Evolutionary conservation across 1,140 invertebrate species (phyloP).

Genomic region (Aphaenogaster ashmeadi): DNA sequence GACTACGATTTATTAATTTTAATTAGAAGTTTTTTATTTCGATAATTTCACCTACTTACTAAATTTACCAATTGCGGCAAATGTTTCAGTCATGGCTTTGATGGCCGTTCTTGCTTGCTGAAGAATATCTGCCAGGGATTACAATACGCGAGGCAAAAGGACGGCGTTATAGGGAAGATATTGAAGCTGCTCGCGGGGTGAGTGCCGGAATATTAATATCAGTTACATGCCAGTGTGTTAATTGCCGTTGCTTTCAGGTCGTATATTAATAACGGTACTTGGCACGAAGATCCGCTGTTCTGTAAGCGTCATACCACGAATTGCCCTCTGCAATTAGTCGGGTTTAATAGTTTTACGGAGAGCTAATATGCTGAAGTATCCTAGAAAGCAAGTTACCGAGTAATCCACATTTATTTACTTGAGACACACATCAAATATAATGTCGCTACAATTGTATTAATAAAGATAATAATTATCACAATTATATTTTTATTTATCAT

Average conservation of each 20-base stretch:
- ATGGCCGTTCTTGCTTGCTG: conserved; percentile 88
- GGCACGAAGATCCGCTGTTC: conserved; percentile 74
- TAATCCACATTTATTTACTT: not conserved
- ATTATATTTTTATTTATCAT: not conserved
- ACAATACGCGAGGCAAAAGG: conserved; percentile 72
- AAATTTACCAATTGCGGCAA: conserved; percentile 9
- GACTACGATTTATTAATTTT: not conserved
- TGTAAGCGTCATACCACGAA: conserved; percentile 81
- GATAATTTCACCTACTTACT: conserved; percentile 17
- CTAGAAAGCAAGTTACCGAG: not conserved
- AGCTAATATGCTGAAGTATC: not conserved
- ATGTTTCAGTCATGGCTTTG: conserved; percentile 87
- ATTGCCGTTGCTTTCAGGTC: conserved; percentile 74
- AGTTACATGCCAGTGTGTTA: conserved; percentile 13
- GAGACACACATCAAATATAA: not conserved
- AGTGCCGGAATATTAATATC: conserved; percentile 45
- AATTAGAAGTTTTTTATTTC: conserved; percentile 6
- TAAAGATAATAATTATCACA: conserved; percentile 2
- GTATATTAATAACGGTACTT: conserved; percentile 75
- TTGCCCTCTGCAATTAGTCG: conserved; percentile 84
- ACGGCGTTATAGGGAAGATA: conserved; percentile 84
- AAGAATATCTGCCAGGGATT: conserved; percentile 87
- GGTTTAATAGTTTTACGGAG: conserved; percentile 79
- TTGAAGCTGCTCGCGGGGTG: conserved; percentile 82
- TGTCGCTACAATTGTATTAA: not conserved